Evolutionary conservation across 53 echinoderm and acorn worm genomes (phyloP), one percentile per base, ranked within the genome.

Genomic region (Arbacia lixula): DNA sequence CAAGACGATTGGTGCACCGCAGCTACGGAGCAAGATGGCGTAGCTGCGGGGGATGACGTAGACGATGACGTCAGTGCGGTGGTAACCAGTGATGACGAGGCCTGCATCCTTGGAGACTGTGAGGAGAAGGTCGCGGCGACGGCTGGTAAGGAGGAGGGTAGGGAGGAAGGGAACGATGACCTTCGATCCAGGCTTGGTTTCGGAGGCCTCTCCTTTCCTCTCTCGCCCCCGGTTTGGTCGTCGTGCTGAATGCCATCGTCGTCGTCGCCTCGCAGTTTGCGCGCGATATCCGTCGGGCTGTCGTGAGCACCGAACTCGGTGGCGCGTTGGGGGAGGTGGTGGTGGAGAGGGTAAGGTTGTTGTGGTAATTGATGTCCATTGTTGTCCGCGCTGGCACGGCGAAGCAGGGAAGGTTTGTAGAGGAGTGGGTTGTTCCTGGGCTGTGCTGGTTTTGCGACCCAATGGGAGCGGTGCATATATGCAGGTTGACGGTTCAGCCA

Each of bases 391-490:
- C 89, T 89, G 29, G 84, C 89, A 32, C 89, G 66, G 38, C 89
- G 89, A 31, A 69, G 32, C 61, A 81, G 49, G 41, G 82, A 81
- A 25, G 64, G 82, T 63, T 81, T 81, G 39, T 63, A 64, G 33
- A 81, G 30, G 21, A 64, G 82, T 19, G 82, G 82, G 52, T 81
- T 81, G 35, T 64, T 81, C 22, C 58, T 77, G 4, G 77, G 77
- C 51, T 81, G 82, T 27, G 63, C 63, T 31, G 95, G 92, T 74
- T 95, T 95, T 53, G 95, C 95, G 5, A 95, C 92, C 95, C 95
- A 95, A 74, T 95, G 95, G 12, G 95, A 95, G 37, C 95, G 87
- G 79, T 95, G 95, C 95, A 95, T 93, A 55, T 90, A 90, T 30
- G 87, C 93, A 43, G 85, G 87, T 74, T 90, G 93, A 66, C 74